These are phyloP conservation scores for Mixornis gularis DNA, from an alignment of 2,113 vertebrate species.

Conservation along the genomic window DNA sequence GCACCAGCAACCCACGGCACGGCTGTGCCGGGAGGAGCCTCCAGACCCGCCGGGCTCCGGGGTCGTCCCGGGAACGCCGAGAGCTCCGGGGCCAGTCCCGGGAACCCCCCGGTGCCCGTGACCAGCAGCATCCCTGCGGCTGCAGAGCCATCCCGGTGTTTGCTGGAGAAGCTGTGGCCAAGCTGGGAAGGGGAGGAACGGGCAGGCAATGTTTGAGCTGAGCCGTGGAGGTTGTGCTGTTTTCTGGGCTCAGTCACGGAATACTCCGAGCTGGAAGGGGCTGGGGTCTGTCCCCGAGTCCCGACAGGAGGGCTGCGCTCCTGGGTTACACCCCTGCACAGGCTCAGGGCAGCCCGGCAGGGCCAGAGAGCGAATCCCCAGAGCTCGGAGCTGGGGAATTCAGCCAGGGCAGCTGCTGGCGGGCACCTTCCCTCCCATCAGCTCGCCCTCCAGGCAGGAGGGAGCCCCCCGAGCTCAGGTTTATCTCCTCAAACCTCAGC, in stretches of 20 bases:
- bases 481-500: neutral
- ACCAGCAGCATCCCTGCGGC: fast-evolving
- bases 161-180: neutral
- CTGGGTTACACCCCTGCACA: fast-evolving
- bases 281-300: neutral
- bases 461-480: neutral
- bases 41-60: neutral
- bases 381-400: fast-evolving
- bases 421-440: neutral
- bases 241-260: neutral
- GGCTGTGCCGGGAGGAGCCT: neutral
- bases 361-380: neutral
- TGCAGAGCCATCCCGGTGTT: fast-evolving
- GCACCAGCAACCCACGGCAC: neutral
- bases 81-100: neutral
- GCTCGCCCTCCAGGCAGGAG: fast-evolving
- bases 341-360: neutral
- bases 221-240: neutral
- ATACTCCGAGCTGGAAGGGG: fast-evolving
- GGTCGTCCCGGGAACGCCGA: no score
- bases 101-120: no score
- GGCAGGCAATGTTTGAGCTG: fast-evolving
- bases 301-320: fast-evolving
- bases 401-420: neutral
- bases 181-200: neutral